Percentiles rank a stretch among this genome's conserved stretches.
These are phyloP conservation scores for Zaprionus vittiger DNA, from an alignment of 1,140 invertebrate species.

Conservation along the genomic window DNA sequence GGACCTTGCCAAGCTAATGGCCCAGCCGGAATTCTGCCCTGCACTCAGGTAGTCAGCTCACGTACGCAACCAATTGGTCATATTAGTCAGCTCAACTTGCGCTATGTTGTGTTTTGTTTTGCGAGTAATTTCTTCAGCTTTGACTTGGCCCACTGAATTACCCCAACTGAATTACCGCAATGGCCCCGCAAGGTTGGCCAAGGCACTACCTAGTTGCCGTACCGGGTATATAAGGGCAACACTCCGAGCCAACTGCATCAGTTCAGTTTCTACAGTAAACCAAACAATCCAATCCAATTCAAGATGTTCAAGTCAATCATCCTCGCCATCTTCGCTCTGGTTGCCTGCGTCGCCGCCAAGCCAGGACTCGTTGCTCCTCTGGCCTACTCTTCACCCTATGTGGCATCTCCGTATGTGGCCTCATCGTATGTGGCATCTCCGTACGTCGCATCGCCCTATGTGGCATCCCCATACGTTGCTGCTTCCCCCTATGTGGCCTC, in stretches of 20 bases:
- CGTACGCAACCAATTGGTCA: constrained; percentile 47
- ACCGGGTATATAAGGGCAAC: constrained; percentile 51
- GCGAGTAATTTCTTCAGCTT: constrained; percentile 17
- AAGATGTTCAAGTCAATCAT: constrained; percentile 78
- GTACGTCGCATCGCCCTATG: constrained; percentile 57
- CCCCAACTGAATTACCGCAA: constrained; percentile 13
- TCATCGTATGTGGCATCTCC: constrained; percentile 58
- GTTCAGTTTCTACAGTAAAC: constrained; percentile 60
- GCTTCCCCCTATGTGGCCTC: constrained; percentile 70
- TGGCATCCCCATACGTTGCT: constrained; percentile 50
- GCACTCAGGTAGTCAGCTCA: constrained; percentile 35
- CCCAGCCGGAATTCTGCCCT: constrained; percentile 38
- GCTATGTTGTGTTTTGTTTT: neutral
- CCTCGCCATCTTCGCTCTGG: constrained; percentile 61
- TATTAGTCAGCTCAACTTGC: constrained; percentile 22
- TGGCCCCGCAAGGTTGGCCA: constrained; percentile 19
- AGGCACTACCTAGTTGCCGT: constrained; percentile 22
- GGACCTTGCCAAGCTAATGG: constrained; percentile 52
- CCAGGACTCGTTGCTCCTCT: constrained; percentile 68
- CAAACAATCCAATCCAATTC: constrained; percentile 20
- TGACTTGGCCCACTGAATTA: constrained; percentile 8
- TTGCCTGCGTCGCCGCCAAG: constrained; percentile 70
- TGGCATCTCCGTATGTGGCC: constrained; percentile 60
- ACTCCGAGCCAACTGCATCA: constrained; percentile 43
- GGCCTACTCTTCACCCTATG: constrained; percentile 73